Evolutionary conservation across 2,888 invertebrate species (phyloP), one percentile per base, ranked within the genome.

Genomic region (Hyposoter didymator): DNA sequence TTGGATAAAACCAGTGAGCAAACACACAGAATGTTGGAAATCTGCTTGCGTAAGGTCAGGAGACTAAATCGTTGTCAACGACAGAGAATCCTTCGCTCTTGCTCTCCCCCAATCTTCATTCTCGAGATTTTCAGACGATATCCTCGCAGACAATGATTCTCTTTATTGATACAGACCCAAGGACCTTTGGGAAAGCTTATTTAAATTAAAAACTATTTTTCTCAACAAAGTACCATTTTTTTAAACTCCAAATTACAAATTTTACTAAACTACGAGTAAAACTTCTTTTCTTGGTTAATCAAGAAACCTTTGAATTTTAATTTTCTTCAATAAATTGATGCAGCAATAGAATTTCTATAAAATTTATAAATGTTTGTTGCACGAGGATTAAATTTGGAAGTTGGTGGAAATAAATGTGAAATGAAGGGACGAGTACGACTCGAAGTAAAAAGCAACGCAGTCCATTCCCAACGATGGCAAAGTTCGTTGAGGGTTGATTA

Each of bases 11-110:
- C 67, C 76, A 80, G 69, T 73, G 47, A 28, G 78, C 85, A 81
- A 78, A 81, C 78, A 82, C 12, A 35, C 69, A 43, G 55, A 81
- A 81, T 67, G 74, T 66, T 64, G 76, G 62, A 78, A 84, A 81
- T 86, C 28, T 66, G 85, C 84, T 86, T 86, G 86, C 86, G 84
- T 78, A 86, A 81, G 86, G 86, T 86, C 84, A 86, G 80, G 84
- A 62, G 22, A 82, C 43, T 74, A 78, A 76, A 85, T 75, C 78
- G 75, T 85, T 79, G 83, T 74, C 80, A 64, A 70, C 47, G 75
- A 75, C 80, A 59, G 45, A 80, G 55, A 78, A 78, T 78, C 39
- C 80, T 55, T 52, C 39, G 39, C 45, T 45, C 70, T 55, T 14
- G 35, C 19, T 35, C 22, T 75, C 81, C 74, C 80, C 69, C 74